Evolutionary conservation across 2,797 vertebrate genomes (phyloP).

Genomic region (Gymnoscopelus braueri): DNA sequence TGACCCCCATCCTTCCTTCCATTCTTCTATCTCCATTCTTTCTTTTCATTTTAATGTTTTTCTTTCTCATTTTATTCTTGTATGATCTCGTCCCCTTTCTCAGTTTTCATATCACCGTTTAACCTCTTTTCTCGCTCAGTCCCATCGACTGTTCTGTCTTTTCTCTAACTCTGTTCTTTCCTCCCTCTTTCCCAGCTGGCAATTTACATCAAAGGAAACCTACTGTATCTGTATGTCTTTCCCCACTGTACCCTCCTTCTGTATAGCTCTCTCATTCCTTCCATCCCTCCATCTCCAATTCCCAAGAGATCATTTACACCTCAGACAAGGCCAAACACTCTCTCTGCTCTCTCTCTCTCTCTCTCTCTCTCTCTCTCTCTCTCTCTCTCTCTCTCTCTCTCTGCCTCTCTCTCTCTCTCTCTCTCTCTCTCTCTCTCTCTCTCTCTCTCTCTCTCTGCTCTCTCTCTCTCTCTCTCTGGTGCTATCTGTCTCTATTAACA

Average conservation of each 20-base stretch:
- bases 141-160: not conserved
- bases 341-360: too few species aligned
- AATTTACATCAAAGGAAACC: too few species aligned
- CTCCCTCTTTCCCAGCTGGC: not conserved
- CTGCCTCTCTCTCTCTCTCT: not conserved
- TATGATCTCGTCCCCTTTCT: too few species aligned
- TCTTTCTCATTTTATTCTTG: too few species aligned
- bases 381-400: constrained; percentile 1
- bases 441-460: constrained; percentile 4
- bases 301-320: not conserved
- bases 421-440: not conserved
- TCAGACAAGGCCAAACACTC: not conserved
- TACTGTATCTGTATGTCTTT: too few species aligned
- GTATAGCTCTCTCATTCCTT: not conserved
- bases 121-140: too few species aligned
- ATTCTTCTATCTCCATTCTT: too few species aligned
- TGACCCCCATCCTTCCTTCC: not conserved
- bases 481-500: constrained; percentile 41
- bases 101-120: too few species aligned
- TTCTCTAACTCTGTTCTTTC: not conserved
- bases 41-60: too few species aligned
- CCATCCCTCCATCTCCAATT: constrained; percentile 3
- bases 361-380: not conserved
- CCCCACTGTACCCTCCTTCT: not conserved
- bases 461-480: not conserved